Conservation (phyloP, 2,113 vertebrate genomes). For the Nothocercus nigrocapillus region DNA sequence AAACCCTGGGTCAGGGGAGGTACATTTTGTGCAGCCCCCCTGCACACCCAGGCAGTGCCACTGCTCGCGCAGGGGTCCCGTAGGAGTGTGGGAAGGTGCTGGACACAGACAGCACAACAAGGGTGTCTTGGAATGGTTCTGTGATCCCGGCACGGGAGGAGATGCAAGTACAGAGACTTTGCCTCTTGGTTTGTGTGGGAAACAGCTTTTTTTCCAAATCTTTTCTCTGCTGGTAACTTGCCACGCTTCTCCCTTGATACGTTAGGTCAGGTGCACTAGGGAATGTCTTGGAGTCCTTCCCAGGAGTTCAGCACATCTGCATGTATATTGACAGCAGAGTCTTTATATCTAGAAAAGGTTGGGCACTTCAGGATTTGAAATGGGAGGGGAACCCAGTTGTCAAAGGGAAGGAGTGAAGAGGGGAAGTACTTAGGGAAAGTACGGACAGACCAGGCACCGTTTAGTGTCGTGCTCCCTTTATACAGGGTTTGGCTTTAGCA, state of each 20-base stretch:
- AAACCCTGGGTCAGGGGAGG: neutral
- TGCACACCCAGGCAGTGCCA: neutral
- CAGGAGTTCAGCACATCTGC: neutral
- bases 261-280: neutral
- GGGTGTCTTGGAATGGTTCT: neutral
- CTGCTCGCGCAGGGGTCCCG: neutral
- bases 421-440: neutral
- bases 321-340: neutral
- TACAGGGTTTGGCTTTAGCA: neutral
- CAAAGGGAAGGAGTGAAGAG: neutral
- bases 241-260: neutral
- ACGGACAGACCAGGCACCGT: neutral
- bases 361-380: neutral
- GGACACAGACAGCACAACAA: neutral
- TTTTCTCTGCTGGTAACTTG: neutral
- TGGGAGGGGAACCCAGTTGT: neutral
- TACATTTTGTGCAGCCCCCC: rapidly evolving
- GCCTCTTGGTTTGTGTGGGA: neutral
- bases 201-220: neutral
- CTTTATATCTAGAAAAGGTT: neutral
- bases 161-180: neutral
- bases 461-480: neutral
- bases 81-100: neutral
- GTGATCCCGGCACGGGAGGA: neutral
- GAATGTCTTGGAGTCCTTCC: neutral